Evolutionary conservation across 2,888 invertebrate species (phyloP), one percentile per base, ranked within the genome.

Genomic region (Conistra vaccinii): DNA sequence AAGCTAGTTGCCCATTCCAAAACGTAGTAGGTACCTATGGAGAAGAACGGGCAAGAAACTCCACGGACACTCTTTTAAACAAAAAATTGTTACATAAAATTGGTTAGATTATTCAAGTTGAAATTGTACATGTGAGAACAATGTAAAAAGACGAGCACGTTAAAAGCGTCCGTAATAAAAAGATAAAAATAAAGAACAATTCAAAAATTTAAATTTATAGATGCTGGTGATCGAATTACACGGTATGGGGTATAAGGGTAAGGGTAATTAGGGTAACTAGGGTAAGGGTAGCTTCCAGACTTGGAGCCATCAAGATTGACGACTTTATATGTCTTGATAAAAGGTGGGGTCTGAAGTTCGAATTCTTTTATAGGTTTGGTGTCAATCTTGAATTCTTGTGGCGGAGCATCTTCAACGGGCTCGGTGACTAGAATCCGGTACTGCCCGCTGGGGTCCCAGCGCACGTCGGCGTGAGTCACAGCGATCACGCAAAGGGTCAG

Each of bases 371-470:
- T 2, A 9, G 26, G 14, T 1, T 48, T 26, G 1, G n/a, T 20
- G 1, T 60, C 62, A 55, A 71, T 14, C 7, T 51, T 39, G 2
- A 42, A 32, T n/a, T 72, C 70, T 23, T 29, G 45, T 32, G 1
- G 10, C 4, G 23, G 14, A 0, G 55, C 32, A 14, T 53, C 39
- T 10, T 60, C 67, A 1, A 51, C 14, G 3, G 83, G 75, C 1
- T 70, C 69, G 6, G 51, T 63, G 7, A 76, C 80, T 10, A 85
- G 29, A 6, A 87, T 63, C 12, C 84, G 81, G 78, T 89, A 87
- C 2, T 78, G 69, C 0, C 90, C 89, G 26, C 14, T 83, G n/a
- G 80, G 66, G 63, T 89, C 87, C 89, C 89, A 89, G 5, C 75
- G 80, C 0, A 84, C 26, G 14, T 87, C 84, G 9, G 89, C 89